Evolutionary conservation across 30 jellyfish, hydroid and myxozoan species (phyloP).

Genomic region (Cassiopea andromeda): DNA sequence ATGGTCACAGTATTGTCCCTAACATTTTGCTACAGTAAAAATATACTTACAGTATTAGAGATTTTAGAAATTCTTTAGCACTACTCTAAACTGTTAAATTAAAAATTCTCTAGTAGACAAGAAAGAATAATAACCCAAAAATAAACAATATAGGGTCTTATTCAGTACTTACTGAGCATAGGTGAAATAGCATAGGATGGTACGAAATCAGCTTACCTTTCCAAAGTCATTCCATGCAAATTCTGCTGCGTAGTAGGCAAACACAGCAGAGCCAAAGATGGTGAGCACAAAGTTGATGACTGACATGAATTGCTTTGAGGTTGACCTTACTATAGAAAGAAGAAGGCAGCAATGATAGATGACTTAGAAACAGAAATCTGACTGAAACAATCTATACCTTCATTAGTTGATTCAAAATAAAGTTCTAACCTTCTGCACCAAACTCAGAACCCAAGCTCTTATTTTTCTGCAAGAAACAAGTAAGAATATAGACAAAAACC

Average conservation of each 20-base stretch:
- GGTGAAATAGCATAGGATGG: background rate
- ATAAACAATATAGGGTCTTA: too few relatives aligned
- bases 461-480: slow-evolving; percentile 23
- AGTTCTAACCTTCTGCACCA: slow-evolving; percentile 59
- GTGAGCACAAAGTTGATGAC: slow-evolving; percentile 73
- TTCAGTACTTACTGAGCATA: too few relatives aligned
- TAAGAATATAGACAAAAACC: background rate
- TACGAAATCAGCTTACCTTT: slow-evolving; percentile 12
- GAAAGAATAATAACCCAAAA: too few relatives aligned
- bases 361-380: background rate
- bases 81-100: too few relatives aligned
- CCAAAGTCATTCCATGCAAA: slow-evolving; percentile 83
- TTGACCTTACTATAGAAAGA: slow-evolving; percentile 60
- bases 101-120: too few relatives aligned
- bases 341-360: background rate
- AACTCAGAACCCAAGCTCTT: slow-evolving; percentile 54
- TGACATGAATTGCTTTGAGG: slow-evolving; percentile 74
- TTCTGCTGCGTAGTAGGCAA: slow-evolving; percentile 83
- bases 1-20: too few relatives aligned
- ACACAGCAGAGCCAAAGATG: slow-evolving; percentile 75
- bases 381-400: too few relatives aligned
- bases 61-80: too few relatives aligned
- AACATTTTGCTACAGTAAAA: too few relatives aligned
- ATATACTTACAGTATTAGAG: too few relatives aligned
- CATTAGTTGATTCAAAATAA: background rate